Base-by-base conservation (phyloP, 2,888 invertebrate species). In the Zonitis immaculata region DNA sequence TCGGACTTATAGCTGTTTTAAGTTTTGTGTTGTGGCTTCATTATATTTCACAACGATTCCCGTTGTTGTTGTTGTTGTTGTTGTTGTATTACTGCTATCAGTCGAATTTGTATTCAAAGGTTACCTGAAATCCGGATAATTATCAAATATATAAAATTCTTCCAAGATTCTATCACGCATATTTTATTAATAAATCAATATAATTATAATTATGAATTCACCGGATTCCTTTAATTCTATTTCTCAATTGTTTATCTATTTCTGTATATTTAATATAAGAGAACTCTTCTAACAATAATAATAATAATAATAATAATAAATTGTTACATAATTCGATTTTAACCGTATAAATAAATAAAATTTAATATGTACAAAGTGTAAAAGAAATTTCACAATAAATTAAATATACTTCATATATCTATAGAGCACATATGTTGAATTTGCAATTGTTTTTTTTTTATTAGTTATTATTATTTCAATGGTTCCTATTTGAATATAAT, bases 11-110 rank as follows among this genome's bases (percentile, higher is more conserved):
- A 59, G 54, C n/a, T n/a, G n/a, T n/a, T n/a, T n/a, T n/a, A n/a
- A n/a, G n/a, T n/a, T n/a, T n/a, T n/a, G n/a, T n/a, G n/a, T 51
- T 52, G 65, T 66, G 60, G 69, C 72, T 71, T 71, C 70, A 69
- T 67, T 67, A 70, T 71, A 70, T 72, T 67, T 67, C 66, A 68
- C 67, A 63, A 65, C 61, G 66, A 64, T 64, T 62, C 62, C 66
- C 62, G 65, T 64, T 61, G 44, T 27, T 54, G 54, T 39, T 35
- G 26, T 26, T 35, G 35, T 16, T 35, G 28, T 28, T 35, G 5
- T 26, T 26, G 26, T 26, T 26, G 26, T 26, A 7, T 7, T 4
- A 7, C 39, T 39, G 39, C 39, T 39, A 39, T 39, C 39, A 20
- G 20, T 18, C 11, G 8, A n/a, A n/a, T n/a, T 8, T 39, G 3